phyloP scores from a whole-genome alignment of 2,888 invertebrate species.

The Coelogynopora nodosa region DNA sequence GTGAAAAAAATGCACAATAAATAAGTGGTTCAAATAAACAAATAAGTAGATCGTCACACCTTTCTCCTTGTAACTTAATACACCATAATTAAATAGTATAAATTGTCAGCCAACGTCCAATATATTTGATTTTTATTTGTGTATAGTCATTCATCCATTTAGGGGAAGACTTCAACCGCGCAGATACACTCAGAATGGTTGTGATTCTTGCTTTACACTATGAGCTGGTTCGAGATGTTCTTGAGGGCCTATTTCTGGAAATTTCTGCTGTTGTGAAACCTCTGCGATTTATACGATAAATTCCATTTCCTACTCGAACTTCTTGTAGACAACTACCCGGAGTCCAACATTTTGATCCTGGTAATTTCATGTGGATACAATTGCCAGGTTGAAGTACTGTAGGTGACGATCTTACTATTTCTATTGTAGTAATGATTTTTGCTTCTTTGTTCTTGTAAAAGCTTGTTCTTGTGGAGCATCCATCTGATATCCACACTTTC shows the following conservation, averaged over 20 bases:
- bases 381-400: neutral
- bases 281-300: neutral
- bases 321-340: neutral
- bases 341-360: neutral
- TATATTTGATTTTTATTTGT: neutral
- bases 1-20: too few species aligned
- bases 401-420: too few species aligned
- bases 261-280: neutral
- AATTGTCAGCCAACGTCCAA: neutral
- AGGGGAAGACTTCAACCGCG: neutral
- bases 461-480: constrained; percentile 18
- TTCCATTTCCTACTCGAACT: neutral
- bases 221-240: neutral
- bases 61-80: neutral
- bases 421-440: neutral
- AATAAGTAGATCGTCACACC: neutral
- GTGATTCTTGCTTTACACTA: neutral
- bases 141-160: neutral
- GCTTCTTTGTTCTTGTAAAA: neutral
- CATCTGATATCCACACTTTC: neutral
- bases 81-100: neutral
- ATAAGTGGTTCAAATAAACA: neutral
- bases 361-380: neutral
- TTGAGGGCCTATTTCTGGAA: neutral
- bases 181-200: neutral